Evolutionary conservation across 2,888 invertebrate genomes (phyloP).

Genomic region (Rhagonycha fulva): DNA sequence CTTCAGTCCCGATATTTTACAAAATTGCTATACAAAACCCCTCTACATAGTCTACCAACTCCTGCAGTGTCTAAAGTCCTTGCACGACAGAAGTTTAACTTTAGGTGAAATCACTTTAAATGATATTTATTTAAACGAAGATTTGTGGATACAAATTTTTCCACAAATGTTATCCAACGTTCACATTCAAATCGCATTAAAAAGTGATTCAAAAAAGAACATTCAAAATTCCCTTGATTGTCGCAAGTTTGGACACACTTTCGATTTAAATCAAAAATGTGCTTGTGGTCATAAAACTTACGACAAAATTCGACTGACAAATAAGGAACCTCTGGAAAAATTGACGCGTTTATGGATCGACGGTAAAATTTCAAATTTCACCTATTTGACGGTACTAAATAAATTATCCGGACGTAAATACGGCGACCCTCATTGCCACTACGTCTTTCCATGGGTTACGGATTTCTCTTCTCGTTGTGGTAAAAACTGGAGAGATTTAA

Average conservation of each 20-base stretch:
- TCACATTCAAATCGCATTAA: conserved; percentile 57
- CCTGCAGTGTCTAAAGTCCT: conserved; percentile 73
- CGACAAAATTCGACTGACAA: conserved; percentile 48
- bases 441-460: conserved; percentile 96
- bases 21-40: conserved; percentile 76
- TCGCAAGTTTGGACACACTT: conserved; percentile 47
- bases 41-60: conserved; percentile 88
- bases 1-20: conserved; percentile 85
- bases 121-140: conserved; percentile 82
- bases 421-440: conserved; percentile 89
- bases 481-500: conserved; percentile 86
- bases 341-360: conserved; percentile 83
- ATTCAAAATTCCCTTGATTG: conserved; percentile 42
- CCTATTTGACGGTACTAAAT: conserved; percentile 90
- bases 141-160: conserved; percentile 75
- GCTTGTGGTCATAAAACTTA: conserved; percentile 49
- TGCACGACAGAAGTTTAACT: conserved; percentile 78
- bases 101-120: conserved; percentile 78
- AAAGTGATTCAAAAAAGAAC: conserved; percentile 40
- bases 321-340: conserved; percentile 45
- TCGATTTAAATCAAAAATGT: conserved; percentile 46
- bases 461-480: conserved; percentile 86
- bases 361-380: conserved; percentile 87
- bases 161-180: conserved; percentile 68
- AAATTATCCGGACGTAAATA: conserved; percentile 78